Conservation (phyloP, 2,113 vertebrate genomes). For the Sceloporus undulatus region DNA sequence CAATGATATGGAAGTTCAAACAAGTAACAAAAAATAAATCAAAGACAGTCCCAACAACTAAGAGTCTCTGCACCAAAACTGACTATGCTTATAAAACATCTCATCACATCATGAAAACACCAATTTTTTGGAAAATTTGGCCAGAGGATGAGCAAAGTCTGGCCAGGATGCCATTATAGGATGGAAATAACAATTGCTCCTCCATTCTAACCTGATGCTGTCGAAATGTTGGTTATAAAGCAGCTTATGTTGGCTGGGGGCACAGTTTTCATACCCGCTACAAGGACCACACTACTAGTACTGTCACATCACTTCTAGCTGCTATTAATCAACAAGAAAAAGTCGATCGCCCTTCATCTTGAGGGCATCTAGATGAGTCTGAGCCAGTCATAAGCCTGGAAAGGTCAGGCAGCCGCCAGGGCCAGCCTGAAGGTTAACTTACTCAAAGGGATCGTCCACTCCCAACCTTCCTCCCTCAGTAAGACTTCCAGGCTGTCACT, state of each 20-base stretch:
- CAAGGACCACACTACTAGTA: too few species aligned
- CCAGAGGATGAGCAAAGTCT: background rate
- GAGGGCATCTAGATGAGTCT: constrained; percentile 92
- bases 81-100: constrained; percentile 55
- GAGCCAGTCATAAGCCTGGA: constrained; percentile 92
- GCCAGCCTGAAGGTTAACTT: constrained; percentile 87
- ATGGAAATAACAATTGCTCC: background rate
- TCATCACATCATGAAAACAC: constrained; percentile 41
- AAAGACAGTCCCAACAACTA: constrained; percentile 46
- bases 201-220: background rate
- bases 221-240: background rate
- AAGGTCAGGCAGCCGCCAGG: constrained; percentile 91
- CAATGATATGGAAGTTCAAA: constrained; percentile 47
- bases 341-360: constrained; percentile 82
- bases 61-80: constrained; percentile 37
- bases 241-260: too few species aligned
- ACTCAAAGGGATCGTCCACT: constrained; percentile 88
- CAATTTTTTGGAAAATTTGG: constrained; percentile 21
- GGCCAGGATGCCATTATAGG: background rate
- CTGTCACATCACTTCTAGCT: too few species aligned
- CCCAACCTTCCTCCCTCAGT: constrained; percentile 85
- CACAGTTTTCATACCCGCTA: too few species aligned
- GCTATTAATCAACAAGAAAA: too few species aligned
- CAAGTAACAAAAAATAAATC: constrained; percentile 50
- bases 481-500: constrained; percentile 85